These are phyloP conservation scores for Proisotoma minuta DNA, from an alignment of 2,888 invertebrate species.

Conservation along the genomic window DNA sequence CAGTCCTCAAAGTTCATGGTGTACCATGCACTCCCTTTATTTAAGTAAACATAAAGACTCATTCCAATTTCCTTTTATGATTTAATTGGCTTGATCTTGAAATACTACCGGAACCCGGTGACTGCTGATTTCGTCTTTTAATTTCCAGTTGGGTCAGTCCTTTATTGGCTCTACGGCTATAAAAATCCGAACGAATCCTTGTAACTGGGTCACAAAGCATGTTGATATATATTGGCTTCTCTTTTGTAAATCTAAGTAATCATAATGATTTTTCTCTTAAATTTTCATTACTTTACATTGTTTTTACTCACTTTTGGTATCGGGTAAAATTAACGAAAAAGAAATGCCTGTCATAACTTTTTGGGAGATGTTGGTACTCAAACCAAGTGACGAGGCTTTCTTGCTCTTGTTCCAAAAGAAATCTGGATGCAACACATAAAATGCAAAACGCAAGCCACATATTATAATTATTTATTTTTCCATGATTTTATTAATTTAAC, in stretches of 20 bases:
- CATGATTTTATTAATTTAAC: too few species aligned
- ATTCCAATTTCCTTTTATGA: background rate
- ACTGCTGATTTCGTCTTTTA: conserved; percentile 27
- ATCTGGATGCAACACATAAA: conserved; percentile 25
- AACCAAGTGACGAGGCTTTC: conserved; percentile 46
- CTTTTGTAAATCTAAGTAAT: conserved; percentile 35
- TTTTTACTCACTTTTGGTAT: conserved; percentile 49
- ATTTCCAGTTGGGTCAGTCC: conserved; percentile 37
- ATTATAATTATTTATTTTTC: too few species aligned
- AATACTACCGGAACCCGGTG: conserved; percentile 36
- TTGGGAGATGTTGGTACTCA: conserved; percentile 51
- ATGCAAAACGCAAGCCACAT: too few species aligned
- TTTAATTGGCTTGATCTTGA: too few species aligned
- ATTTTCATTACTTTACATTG: conserved; percentile 11
- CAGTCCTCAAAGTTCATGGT: conserved; percentile 50
- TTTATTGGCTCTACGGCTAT: conserved; percentile 17
- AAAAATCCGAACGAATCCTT: conserved; percentile 44
- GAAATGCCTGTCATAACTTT: conserved; percentile 60
- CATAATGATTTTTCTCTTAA: background rate
- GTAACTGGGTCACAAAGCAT: conserved; percentile 60
- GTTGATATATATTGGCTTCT: conserved; percentile 59
- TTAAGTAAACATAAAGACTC: background rate
- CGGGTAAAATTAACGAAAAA: conserved; percentile 61
- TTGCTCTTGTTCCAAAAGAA: conserved; percentile 55
- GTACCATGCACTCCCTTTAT: conserved; percentile 43